These are phyloP conservation scores for Darevskia nairensis DNA, from an alignment of 2,797 vertebrate species.

Conservation along the genomic window DNA sequence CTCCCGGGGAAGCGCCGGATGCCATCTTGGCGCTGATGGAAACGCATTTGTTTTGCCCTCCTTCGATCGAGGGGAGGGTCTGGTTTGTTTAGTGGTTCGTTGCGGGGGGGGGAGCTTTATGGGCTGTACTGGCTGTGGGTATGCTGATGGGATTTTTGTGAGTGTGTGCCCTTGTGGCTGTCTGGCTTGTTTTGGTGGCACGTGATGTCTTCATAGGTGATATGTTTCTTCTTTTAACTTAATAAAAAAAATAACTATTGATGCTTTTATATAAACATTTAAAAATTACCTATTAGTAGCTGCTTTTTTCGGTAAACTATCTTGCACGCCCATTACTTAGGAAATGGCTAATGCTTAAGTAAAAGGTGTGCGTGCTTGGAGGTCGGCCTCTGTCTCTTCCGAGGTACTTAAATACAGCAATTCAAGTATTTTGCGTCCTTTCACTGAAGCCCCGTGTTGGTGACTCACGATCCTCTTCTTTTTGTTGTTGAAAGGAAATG, in stretches of 20 bases:
- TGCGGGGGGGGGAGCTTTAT: neutral
- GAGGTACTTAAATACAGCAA: neutral
- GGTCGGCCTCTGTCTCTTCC: neutral
- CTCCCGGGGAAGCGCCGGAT: slow-evolving; percentile 66
- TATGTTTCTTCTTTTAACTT: neutral
- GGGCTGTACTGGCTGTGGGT: neutral
- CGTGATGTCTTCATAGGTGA: neutral
- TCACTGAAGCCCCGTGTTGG: neutral
- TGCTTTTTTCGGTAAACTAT: fast-evolving
- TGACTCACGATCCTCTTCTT: neutral
- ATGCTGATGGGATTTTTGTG: neutral
- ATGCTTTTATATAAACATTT: no score
- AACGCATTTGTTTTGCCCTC: slow-evolving; percentile 54
- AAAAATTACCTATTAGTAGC: slow-evolving; percentile 62
- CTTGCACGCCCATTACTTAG: neutral
- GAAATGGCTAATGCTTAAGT: neutral
- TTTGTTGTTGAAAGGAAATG: neutral
- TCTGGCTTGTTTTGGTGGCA: neutral
- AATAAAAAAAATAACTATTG: neutral
- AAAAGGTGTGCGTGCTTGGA: fast-evolving
- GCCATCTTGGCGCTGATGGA: slow-evolving; percentile 75
- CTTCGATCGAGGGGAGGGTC: slow-evolving; percentile 27
- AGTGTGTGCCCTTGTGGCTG: neutral
- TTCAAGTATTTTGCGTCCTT: neutral
- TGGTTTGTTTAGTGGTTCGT: neutral